phyloP scores from a whole-genome alignment of 2,113 vertebrate species.

The Amphiprion percula region DNA sequence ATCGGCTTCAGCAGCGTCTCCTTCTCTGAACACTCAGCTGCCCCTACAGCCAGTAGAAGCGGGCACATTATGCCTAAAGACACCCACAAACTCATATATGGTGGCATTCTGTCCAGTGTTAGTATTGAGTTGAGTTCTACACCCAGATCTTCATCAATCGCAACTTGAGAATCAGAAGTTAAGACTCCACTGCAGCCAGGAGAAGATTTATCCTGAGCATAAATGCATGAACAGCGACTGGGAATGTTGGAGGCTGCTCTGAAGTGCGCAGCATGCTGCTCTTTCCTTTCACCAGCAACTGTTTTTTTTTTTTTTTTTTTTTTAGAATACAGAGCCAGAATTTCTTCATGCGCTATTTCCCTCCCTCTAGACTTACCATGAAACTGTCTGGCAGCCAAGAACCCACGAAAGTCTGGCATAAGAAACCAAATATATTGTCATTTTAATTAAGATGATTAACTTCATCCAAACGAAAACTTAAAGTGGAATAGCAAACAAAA shows the following conservation, averaged over 20 bases:
- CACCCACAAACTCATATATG: constrained; percentile 51
- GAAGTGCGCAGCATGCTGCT: constrained; percentile 62
- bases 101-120: constrained; percentile 63
- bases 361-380: constrained; percentile 37
- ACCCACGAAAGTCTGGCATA: background rate
- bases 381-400: constrained; percentile 5
- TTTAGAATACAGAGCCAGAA: constrained; percentile 53
- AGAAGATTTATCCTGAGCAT: background rate
- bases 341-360: constrained; percentile 55
- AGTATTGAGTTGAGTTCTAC: background rate
- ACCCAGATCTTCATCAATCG: constrained; percentile 23
- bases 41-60: constrained; percentile 49
- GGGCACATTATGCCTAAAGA: constrained; percentile 57
- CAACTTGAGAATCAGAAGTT: background rate
- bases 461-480: background rate
- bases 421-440: background rate
- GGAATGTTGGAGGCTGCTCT: constrained; percentile 16
- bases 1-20: constrained; percentile 48
- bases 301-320: constrained; percentile 4
- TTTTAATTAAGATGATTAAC: background rate
- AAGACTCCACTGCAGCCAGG: background rate
- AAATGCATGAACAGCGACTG: constrained; percentile 19
- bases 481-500: background rate
- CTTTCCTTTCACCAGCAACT: constrained; percentile 12
- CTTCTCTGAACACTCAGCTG: constrained; percentile 65